These are phyloP conservation scores for Sula dactylatra DNA, from an alignment of 2,113 vertebrate genomes.

Conservation along the genomic window DNA sequence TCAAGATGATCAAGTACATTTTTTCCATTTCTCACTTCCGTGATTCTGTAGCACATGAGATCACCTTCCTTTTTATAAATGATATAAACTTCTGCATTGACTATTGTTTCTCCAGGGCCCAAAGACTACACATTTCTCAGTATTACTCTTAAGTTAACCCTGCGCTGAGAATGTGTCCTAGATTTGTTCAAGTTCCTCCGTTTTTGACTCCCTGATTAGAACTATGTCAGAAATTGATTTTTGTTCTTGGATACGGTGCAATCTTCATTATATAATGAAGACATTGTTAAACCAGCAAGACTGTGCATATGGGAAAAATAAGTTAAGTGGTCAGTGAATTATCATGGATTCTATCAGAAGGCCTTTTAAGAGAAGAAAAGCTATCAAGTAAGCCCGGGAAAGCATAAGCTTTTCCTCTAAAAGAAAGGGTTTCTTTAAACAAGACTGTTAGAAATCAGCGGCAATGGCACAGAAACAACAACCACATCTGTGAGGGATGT, in stretches of 20 bases:
- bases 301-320: not conserved
- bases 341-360: not conserved
- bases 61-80: slow-evolving; percentile 26
- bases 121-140: not conserved
- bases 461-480: not conserved
- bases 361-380: not conserved
- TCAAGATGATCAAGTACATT: not conserved
- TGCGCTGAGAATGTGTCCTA: accelerated
- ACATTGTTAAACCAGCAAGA: not conserved
- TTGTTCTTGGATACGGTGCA: not conserved
- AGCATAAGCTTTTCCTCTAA: not conserved
- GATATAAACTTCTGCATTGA: not conserved
- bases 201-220: not conserved
- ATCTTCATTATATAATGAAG: not conserved
- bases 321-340: not conserved
- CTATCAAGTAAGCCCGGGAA: not conserved
- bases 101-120: not conserved
- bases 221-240: not conserved
- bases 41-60: not conserved
- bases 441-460: not conserved
- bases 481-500: not conserved
- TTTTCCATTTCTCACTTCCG: not conserved
- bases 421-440: not conserved
- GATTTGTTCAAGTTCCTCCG: not conserved
- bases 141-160: not conserved